phyloP scores from a whole-genome alignment of 2,888 invertebrate species.

The Parnassius glacialis region DNA sequence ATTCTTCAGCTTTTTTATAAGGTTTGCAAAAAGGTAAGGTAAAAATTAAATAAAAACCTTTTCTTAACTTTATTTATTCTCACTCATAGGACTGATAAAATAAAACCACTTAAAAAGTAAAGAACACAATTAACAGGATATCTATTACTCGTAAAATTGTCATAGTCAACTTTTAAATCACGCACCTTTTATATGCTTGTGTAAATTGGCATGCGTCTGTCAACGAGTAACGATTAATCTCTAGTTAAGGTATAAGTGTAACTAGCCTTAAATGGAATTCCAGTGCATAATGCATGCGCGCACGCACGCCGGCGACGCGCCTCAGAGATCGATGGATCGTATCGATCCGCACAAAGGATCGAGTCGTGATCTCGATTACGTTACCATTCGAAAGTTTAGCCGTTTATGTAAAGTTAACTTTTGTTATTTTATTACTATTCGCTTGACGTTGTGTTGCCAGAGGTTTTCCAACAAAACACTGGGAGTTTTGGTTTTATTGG shows the following conservation, averaged over 20 bases:
- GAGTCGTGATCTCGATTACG: slow-evolving; percentile 76
- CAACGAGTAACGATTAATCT: background rate
- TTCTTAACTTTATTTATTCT: too few relatives aligned
- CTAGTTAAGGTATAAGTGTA: slow-evolving; percentile 32
- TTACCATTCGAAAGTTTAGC: slow-evolving; percentile 59
- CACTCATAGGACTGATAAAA: too few relatives aligned
- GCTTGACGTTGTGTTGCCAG: slow-evolving; percentile 22
- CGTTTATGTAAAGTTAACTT: slow-evolving; percentile 61
- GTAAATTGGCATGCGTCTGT: too few relatives aligned
- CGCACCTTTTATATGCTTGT: too few relatives aligned
- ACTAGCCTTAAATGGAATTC: slow-evolving; percentile 51
- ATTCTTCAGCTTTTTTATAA: too few relatives aligned
- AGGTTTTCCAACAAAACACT: slow-evolving; percentile 24
- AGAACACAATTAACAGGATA: too few relatives aligned
- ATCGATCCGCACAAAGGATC: slow-evolving; percentile 71
- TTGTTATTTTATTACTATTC: slow-evolving; percentile 45
- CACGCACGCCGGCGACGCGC: slow-evolving; percentile 66
- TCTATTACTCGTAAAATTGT: too few relatives aligned
- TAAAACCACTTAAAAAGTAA: too few relatives aligned
- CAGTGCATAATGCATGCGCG: slow-evolving; percentile 71
- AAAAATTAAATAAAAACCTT: too few relatives aligned
- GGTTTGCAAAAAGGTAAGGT: too few relatives aligned
- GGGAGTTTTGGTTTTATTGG: slow-evolving; percentile 21
- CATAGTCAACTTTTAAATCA: too few relatives aligned
- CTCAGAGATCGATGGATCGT: slow-evolving; percentile 71